A percentile compares a stretch with the other conserved stretches of the same genome.
Evolutionary conservation across 23 tunicate genomes (phyloP).

Genomic region (Trididemnum clinides): DNA sequence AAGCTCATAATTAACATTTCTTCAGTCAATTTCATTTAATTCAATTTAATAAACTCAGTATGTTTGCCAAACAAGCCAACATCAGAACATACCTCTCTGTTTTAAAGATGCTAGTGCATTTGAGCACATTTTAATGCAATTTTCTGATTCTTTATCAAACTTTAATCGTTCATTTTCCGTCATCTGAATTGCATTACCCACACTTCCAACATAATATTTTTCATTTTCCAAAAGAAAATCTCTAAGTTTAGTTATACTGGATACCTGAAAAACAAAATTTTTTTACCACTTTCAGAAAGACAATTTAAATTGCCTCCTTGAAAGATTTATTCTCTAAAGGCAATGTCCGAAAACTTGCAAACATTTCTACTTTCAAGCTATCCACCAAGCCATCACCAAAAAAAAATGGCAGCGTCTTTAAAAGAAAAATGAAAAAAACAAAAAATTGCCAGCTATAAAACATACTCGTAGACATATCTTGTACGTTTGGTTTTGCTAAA

Average conservation of each 20-base stretch:
- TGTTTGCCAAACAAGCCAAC: not conserved
- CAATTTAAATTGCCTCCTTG: no score
- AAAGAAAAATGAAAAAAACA: no score
- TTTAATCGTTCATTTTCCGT: slow-evolving; percentile 59
- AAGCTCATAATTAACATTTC: no score
- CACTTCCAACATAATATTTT: slow-evolving; percentile 33
- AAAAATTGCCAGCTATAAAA: no score
- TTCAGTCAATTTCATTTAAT: no score
- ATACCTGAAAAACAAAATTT: slow-evolving; percentile 2
- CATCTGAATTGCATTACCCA: slow-evolving; percentile 4
- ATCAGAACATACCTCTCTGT: slow-evolving; percentile 21
- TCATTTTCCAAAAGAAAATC: slow-evolving; percentile 52
- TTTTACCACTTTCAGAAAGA: no score
- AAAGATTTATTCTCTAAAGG: no score
- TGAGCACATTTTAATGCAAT: slow-evolving; percentile 35
- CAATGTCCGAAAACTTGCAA: not conserved
- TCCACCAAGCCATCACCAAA: not conserved
- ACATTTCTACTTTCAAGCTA: not conserved
- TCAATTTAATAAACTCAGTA: not conserved
- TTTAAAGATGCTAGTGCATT: slow-evolving; percentile 27
- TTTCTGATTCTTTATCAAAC: slow-evolving; percentile 58
- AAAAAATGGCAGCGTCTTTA: not conserved
- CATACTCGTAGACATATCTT: no score
- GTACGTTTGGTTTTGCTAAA: no score
- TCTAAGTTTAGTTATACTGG: slow-evolving; percentile 43